Evolutionary conservation across 2,888 invertebrate genomes (phyloP), one percentile per base, ranked within the genome.

Genomic region (Anthophora plumipes): DNA sequence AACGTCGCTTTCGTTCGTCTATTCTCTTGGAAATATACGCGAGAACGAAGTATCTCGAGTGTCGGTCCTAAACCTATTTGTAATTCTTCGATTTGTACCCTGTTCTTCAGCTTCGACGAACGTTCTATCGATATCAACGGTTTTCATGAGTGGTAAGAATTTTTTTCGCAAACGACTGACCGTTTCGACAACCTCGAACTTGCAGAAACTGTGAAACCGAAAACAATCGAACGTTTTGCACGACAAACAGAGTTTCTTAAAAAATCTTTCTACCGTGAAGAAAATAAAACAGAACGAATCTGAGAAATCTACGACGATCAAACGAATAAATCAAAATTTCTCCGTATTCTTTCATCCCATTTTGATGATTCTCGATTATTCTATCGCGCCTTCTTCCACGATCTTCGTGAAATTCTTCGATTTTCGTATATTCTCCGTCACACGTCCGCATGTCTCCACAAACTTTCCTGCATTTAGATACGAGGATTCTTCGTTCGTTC

Each of bases 71-170:
- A 78, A 50, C 50, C 55, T 85, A 85, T 55, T 52, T 84, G 73
- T 64, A n/a, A 31, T 48, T 80, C 39, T 72, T 83, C 76, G 46
- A 74, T 71, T 78, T 77, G 74, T 85, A 85, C 86, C 85, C 86
- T 85, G 85, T 80, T 57, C 80, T 83, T 79, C 76, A 25, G 80
- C 66, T 72, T 66, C 77, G 63, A 78, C 60, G 69, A 76, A 46
- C 71, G 76, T 73, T 50, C 57, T n/a, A 79, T 20, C 37, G 50
- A 37, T 39, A 39, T 41, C 14, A 11, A 46, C 22, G 22, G 43
- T 46, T 12, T 14, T 0, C 12, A 39, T 20, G 31, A 55, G 61
- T 54, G 71, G 71, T 55, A 71, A 75, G 54, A 61, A 48, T 76
- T 63, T 60, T 63, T 60, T 68, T 60, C 77, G n/a, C 25, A 31